A percentile compares a stretch with the other conserved stretches of the same genome.
These are phyloP conservation scores for Pterobdella sp. DNA, from an alignment of 2,888 invertebrate genomes.

Conservation along the genomic window DNA sequence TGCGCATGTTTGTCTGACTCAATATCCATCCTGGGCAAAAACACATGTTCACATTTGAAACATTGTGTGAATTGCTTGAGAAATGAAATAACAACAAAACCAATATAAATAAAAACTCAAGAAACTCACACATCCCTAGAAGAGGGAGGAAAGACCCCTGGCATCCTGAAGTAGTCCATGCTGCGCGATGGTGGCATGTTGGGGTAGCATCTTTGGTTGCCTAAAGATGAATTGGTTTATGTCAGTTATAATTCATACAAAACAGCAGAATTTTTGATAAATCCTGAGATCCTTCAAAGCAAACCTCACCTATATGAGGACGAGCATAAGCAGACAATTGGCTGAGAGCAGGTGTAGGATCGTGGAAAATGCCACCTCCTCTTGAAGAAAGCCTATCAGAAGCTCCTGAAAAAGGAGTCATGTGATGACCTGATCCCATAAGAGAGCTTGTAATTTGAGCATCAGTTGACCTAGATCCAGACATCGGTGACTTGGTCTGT, in stretches of 20 bases:
- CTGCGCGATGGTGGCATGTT: conserved; percentile 47
- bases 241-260: too few relatives aligned
- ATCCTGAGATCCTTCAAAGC: too few relatives aligned
- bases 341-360: conserved; percentile 72
- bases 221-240: conserved; percentile 2
- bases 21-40: conserved; percentile 50
- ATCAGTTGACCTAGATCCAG: conserved; percentile 34
- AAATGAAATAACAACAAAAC: too few relatives aligned
- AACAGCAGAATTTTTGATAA: too few relatives aligned
- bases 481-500: conserved; percentile 35
- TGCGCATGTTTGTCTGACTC: conserved; percentile 66
- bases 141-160: conserved; percentile 62
- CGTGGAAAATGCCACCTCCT: conserved; percentile 30
- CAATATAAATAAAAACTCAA: background rate
- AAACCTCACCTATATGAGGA: conserved; percentile 37
- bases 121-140: conserved; percentile 56
- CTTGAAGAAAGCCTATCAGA: conserved; percentile 27
- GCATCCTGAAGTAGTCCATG: conserved; percentile 73
- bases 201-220: conserved; percentile 20
- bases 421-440: conserved; percentile 31
- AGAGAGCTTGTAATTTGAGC: conserved; percentile 39
- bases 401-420: conserved; percentile 23
- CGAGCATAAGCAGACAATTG: conserved; percentile 63
- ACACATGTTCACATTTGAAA: too few relatives aligned
- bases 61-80: too few relatives aligned